Evolutionary conservation across 2,113 vertebrate species (phyloP), one percentile per base, ranked within the genome.

Genomic region (Etheostoma spectabile): DNA sequence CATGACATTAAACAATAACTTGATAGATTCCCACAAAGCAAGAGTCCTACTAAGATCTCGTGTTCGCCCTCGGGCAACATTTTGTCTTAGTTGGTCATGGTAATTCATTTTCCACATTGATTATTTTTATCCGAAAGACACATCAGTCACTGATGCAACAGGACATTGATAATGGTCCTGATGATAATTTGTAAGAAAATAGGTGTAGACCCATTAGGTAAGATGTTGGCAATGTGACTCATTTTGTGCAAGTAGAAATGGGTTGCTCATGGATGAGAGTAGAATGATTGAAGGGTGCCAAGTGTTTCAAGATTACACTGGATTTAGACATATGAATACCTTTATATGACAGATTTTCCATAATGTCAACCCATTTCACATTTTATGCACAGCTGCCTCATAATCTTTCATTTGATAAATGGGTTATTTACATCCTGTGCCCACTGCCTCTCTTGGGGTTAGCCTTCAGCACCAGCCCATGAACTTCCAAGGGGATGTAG

Each of bases 1-100:
- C 53, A 88, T 14, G n/a, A 77, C 53, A 72, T 64, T 30, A 85
- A 88, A 86, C 42, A 79, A 70, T 63, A 61, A 49, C 46, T 61
- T n/a, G 15, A 71, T 78, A 22, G 71, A 64, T 86, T 68, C 18
- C 46, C 12, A 51, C 59, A 65, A 12, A 14, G 10, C 2, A 19
- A 62, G 33, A 53, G 15, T 55, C 76, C 52, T n/a, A 69, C 27
- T 38, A 33, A 66, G 59, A 61, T 71, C 21, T 13, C 0, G 48
- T 22, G 3, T 62, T 65, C 2, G 0, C 35, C 27, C 57, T 80
- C 4, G 0, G 27, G 33, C 53, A 10, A 57, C 16, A 14, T 8
- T 22, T 10, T 61, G 19, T 53, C 30, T 53, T 24, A 53, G 42
- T 49, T 18, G 8, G n/a, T 62, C 64, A 22, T 14, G 1, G n/a